Percentiles rank a stretch among this genome's conserved stretches.
Conservation (phyloP, 2,113 vertebrate genomes). For the Indicator indicator region DNA sequence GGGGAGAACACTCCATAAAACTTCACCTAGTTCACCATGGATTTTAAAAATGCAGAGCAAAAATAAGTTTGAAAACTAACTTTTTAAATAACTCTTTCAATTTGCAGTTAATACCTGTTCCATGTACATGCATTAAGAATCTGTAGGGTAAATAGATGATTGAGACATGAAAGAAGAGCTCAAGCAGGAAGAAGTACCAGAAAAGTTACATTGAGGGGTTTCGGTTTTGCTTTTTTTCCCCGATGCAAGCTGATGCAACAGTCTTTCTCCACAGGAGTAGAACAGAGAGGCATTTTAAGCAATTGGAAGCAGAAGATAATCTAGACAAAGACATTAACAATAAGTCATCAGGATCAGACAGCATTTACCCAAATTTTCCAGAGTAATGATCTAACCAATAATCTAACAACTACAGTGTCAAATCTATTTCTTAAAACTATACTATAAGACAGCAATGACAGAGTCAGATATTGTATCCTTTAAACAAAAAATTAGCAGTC, state of each 20-base stretch:
- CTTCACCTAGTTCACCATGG: not conserved
- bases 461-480: not conserved
- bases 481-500: not conserved
- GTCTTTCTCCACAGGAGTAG: not conserved
- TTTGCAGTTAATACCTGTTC: not conserved
- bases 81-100: not conserved
- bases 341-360: not conserved
- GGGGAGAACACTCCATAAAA: not conserved
- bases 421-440: not conserved
- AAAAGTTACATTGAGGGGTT: not conserved
- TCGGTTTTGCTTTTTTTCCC: too few relatives aligned
- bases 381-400: not conserved
- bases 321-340: not conserved
- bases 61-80: not conserved
- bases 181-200: not conserved
- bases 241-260: not conserved
- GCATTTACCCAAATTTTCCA: not conserved
- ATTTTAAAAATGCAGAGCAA: not conserved
- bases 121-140: not conserved
- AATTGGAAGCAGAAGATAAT: not conserved
- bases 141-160: not conserved
- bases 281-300: not conserved
- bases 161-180: not conserved
- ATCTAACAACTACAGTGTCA: not conserved
- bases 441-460: not conserved